phyloP scores from a whole-genome alignment of 1,140 invertebrate species.

The Helicoverpa zea region DNA sequence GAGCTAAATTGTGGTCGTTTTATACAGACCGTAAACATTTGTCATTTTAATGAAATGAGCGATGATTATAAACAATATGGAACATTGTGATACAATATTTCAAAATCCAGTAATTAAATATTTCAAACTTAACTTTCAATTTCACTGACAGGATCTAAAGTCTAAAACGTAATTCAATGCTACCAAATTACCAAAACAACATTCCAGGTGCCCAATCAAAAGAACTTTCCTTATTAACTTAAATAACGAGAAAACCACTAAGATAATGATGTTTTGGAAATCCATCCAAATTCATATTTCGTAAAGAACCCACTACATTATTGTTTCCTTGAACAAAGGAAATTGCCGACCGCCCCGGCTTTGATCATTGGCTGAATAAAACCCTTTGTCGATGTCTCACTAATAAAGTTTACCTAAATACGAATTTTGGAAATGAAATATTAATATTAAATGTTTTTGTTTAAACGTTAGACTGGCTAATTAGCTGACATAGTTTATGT shows the following conservation, averaged over 20 bases:
- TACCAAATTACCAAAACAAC: slow-evolving; percentile 1
- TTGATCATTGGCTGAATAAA: slow-evolving; percentile 43
- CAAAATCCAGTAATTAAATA: no score
- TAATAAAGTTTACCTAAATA: slow-evolving; percentile 46
- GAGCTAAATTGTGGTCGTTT: neutral
- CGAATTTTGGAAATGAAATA: slow-evolving; percentile 26
- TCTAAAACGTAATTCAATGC: neutral
- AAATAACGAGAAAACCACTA: slow-evolving; percentile 28
- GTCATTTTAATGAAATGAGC: neutral
- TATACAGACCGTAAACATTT: neutral
- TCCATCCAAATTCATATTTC: slow-evolving; percentile 40
- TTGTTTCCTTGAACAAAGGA: slow-evolving; percentile 47
- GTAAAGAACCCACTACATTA: slow-evolving; percentile 41
- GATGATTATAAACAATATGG: no score
- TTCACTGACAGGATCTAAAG: no score
- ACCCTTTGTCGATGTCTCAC: slow-evolving; percentile 41
- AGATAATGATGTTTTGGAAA: slow-evolving; percentile 49
- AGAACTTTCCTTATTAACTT: slow-evolving; percentile 24
- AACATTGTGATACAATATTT: no score
- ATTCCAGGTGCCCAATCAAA: slow-evolving; percentile 7
- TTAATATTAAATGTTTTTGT: slow-evolving; percentile 40
- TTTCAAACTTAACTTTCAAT: no score
- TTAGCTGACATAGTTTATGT: slow-evolving; percentile 55
- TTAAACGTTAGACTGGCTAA: slow-evolving; percentile 42
- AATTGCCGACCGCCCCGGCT: slow-evolving; percentile 45